Percentiles rank a stretch among this genome's conserved stretches.
phyloP scores from a whole-genome alignment of 1,140 invertebrate species.

The Protaetia brevitarsis region DNA sequence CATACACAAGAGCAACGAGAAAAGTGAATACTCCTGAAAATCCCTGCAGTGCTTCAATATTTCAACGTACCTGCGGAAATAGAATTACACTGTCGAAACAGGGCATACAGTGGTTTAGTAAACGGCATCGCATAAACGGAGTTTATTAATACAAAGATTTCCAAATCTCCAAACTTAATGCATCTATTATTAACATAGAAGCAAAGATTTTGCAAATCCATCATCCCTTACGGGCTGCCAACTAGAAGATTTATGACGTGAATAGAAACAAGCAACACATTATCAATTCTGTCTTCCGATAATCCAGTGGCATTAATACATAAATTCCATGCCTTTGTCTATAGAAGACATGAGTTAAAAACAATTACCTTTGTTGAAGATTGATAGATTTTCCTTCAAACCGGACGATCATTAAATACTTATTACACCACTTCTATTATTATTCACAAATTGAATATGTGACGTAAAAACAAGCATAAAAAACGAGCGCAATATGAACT shows the following conservation, averaged over 20 bases:
- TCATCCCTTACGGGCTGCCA: not conserved
- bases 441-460: too few species aligned
- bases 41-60: not conserved
- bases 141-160: not conserved
- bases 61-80: not conserved
- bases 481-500: too few species aligned
- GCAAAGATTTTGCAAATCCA: not conserved
- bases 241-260: not conserved
- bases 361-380: too few species aligned
- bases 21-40: not conserved
- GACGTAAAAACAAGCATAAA: too few species aligned
- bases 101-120: not conserved
- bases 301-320: not conserved
- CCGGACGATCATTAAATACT: too few species aligned
- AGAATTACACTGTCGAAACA: not conserved
- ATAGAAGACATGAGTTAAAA: too few species aligned
- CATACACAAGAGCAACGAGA: not conserved
- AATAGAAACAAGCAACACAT: not conserved
- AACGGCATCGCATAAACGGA: not conserved
- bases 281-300: not conserved
- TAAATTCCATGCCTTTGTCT: too few species aligned
- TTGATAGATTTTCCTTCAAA: too few species aligned
- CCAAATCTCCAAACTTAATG: not conserved
- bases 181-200: not conserved
- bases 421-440: too few species aligned